phyloP scores from a whole-genome alignment of 2,797 vertebrate species.

The Saguinus oedipus region DNA sequence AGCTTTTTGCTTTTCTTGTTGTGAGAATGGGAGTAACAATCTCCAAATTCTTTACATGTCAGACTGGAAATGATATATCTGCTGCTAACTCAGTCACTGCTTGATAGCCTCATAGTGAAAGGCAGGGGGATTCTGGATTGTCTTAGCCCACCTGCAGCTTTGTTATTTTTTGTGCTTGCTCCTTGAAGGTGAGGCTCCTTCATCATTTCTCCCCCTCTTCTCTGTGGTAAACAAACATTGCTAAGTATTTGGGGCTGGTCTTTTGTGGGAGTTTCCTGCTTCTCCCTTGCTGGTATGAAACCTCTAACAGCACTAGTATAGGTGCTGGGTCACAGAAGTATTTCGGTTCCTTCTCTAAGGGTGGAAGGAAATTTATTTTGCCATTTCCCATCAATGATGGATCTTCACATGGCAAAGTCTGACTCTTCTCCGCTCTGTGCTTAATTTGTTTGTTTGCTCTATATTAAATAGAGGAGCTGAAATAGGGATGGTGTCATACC shows the following conservation, averaged over 20 bases:
- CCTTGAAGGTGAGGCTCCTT: neutral
- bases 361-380: neutral
- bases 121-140: neutral
- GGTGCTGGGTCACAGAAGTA: neutral
- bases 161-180: neutral
- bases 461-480: rapidly evolving
- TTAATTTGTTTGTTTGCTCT: neutral
- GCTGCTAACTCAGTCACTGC: neutral
- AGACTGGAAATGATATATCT: neutral
- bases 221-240: neutral
- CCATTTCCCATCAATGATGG: too few relatives aligned
- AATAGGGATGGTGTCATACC: rapidly evolving
- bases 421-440: neutral
- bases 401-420: neutral
- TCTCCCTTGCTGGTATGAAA: neutral
- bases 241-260: too few relatives aligned
- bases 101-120: neutral
- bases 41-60: neutral
- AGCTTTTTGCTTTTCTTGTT: neutral
- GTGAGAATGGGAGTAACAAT: neutral
- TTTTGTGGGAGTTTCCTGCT: neutral
- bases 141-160: neutral
- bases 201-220: neutral
- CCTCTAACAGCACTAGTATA: too few relatives aligned
- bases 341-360: neutral